Evolutionary conservation across 1,140 invertebrate species (phyloP).

Genomic region (Ostrea edulis): DNA sequence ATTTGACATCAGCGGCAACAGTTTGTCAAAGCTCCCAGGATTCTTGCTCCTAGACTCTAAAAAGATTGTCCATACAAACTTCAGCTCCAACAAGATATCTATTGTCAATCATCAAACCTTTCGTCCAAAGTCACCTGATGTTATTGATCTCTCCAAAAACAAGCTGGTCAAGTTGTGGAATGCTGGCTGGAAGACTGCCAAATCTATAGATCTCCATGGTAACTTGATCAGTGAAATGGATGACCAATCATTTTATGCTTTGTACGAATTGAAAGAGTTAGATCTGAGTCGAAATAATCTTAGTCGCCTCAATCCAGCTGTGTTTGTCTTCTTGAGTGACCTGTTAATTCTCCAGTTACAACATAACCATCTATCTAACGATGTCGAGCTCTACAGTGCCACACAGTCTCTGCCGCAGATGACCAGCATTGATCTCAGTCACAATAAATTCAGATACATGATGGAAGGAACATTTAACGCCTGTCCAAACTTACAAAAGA

Average conservation of each 20-base stretch:
- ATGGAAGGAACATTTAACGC: conserved; percentile 53
- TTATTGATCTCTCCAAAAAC: conserved; percentile 73
- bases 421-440: conserved; percentile 63
- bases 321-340: conserved; percentile 63
- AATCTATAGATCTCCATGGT: conserved; percentile 59
- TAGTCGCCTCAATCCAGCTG: conserved; percentile 55
- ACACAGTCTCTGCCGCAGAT: conserved; percentile 61
- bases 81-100: conserved; percentile 69
- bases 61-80: conserved; percentile 62
- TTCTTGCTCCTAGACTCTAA: conserved; percentile 63
- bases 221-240: conserved; percentile 63
- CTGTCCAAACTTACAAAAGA: conserved; percentile 48
- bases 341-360: conserved; percentile 62
- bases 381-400: conserved; percentile 43
- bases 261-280: conserved; percentile 61
- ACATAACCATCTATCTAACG: conserved; percentile 60
- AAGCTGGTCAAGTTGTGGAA: conserved; percentile 57
- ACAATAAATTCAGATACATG: conserved; percentile 63
- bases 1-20: conserved; percentile 68
- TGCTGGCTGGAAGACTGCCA: conserved; percentile 65
- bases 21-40: conserved; percentile 55
- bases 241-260: conserved; percentile 64
- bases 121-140: conserved; percentile 61
- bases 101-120: conserved; percentile 64
- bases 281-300: conserved; percentile 68